phyloP scores from a whole-genome alignment of 2,888 invertebrate species.

The Acrobasis repandana region DNA sequence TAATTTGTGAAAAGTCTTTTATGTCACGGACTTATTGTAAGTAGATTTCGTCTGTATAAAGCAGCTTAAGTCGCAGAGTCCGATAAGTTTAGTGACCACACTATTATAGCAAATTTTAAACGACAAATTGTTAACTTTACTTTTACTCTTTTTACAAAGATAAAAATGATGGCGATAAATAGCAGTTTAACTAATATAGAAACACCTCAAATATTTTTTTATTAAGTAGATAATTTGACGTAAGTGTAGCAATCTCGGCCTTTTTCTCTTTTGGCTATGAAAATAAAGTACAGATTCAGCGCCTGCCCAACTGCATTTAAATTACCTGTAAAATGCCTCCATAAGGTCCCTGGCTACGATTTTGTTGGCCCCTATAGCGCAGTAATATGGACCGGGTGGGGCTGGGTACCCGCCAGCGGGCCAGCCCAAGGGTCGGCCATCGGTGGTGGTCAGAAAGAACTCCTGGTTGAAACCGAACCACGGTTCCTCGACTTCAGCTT shows the following conservation, averaged over 20 bases:
- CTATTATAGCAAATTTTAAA: too few species aligned
- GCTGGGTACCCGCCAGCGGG: slow-evolving; percentile 87
- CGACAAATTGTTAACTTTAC: too few species aligned
- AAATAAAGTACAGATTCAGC: neutral
- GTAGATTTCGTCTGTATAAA: too few species aligned
- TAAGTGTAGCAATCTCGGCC: too few species aligned
- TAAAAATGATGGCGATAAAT: too few species aligned
- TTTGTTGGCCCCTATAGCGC: slow-evolving; percentile 90
- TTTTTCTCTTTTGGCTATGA: neutral
- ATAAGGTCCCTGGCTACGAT: slow-evolving; percentile 91
- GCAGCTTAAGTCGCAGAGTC: too few species aligned
- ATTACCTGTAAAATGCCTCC: slow-evolving; percentile 86
- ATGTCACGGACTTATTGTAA: too few species aligned
- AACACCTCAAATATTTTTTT: too few species aligned
- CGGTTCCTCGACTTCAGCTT: slow-evolving; percentile 83
- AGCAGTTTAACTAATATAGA: too few species aligned
- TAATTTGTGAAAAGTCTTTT: neutral
- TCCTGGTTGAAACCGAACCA: slow-evolving; percentile 90
- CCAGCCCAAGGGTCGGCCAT: slow-evolving; percentile 88
- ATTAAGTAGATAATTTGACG: too few species aligned
- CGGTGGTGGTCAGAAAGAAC: slow-evolving; percentile 67
- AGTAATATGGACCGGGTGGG: slow-evolving; percentile 91
- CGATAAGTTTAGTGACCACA: too few species aligned
- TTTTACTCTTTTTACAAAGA: too few species aligned
- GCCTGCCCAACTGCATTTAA: slow-evolving; percentile 4